Evolutionary conservation across 2,113 vertebrate species (phyloP).

Genomic region (Galbula dea): DNA sequence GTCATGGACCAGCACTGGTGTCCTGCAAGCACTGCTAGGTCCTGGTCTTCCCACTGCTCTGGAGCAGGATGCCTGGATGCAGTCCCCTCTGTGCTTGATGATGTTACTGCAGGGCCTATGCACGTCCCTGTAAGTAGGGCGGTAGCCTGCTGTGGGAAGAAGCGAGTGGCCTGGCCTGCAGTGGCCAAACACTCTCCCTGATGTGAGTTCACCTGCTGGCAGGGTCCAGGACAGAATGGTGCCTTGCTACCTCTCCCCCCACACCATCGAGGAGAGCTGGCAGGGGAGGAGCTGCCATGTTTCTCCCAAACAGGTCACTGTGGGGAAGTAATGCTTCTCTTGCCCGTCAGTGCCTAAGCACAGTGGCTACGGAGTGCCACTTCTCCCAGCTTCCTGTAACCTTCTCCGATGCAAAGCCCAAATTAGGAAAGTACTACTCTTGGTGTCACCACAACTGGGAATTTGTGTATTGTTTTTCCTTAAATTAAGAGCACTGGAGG

Average conservation of each 20-base stretch:
- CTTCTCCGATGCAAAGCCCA: not conserved
- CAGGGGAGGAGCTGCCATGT: not conserved
- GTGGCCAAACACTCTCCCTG: fast-evolving
- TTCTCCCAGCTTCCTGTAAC: not conserved
- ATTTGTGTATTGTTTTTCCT: not conserved
- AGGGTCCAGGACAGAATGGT: not conserved
- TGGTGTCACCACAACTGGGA: not conserved
- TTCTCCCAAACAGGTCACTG: not conserved
- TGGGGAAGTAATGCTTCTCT: not conserved
- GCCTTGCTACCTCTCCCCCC: not conserved
- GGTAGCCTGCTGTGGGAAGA: not conserved
- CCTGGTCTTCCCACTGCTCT: not conserved
- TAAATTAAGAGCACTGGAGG: not conserved
- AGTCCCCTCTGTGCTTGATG: fast-evolving
- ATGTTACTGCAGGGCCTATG: not conserved
- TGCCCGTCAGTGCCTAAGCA: fast-evolving
- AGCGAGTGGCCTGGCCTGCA: not conserved
- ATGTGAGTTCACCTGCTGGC: not conserved
- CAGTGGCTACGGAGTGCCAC: not conserved
- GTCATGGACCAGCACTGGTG: fast-evolving
- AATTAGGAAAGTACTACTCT: not conserved
- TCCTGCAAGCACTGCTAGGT: not conserved
- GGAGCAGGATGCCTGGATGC: not conserved
- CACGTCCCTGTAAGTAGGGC: fast-evolving
- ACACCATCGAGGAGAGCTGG: not conserved